Base-by-base conservation (phyloP, 2,888 invertebrate species). In the Strigamia maritima region DNA sequence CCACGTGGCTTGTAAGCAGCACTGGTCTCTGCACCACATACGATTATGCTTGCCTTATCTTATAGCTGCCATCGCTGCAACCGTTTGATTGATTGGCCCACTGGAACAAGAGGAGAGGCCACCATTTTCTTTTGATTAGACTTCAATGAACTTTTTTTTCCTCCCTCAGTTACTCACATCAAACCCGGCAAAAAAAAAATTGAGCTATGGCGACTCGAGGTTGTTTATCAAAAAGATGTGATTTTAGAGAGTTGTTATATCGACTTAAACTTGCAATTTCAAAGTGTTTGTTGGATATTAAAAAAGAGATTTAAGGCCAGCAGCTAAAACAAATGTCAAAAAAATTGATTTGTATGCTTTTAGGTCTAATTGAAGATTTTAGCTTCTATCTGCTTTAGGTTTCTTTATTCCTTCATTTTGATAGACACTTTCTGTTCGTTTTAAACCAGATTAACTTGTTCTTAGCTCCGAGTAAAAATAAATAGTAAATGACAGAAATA, bases 121-220 rank as follows among this genome's bases (percentile, higher is more conserved):
- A 70, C 70, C 28, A 70, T 70, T 70, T 28, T 70, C 70, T 70
- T 70, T 70, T 70, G 70, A 70, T 70, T 70, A 70, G 70, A 70
- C 70, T 70, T 70, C 70, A 70, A 70, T 70, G n/a, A 70, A 70
- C 70, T 70, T 70, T 70, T 26, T 70, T 26, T 70, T 70, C 6
- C 28, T 26, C 28, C 26, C 28, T 70, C 22, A 4, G 14, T 60
- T 28, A 12, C 70, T 28, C n/a, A 28, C 70, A 70, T 28, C 70
- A 26, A 26, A 70, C 24, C 26, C 26, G 24, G 28, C 24, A 70
- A 70, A 70, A 49, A 40, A 49, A 65, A 28, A 16, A 10, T 60
- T 70, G 70, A 70, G 70, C 70, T 70, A 70, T 70, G 28, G 70
- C 28, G 10, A 70, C 26, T 28, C 16, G 70, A 3, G 70, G 70